Conservation (phyloP, 2,113 vertebrate genomes). For the Fulica atra region DNA sequence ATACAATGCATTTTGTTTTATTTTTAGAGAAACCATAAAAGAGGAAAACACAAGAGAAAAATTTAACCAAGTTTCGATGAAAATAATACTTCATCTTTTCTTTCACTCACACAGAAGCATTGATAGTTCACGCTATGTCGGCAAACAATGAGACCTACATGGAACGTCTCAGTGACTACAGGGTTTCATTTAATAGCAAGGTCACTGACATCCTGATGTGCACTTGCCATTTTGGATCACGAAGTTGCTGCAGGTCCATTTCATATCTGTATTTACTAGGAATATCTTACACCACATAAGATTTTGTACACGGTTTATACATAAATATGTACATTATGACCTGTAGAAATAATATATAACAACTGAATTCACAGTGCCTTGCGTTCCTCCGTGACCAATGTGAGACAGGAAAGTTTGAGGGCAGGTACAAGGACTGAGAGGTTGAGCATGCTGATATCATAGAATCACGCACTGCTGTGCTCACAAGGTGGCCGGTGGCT, state of each 20-base stretch:
- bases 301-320: not conserved
- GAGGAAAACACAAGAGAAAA: not conserved
- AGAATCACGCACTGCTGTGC: not conserved
- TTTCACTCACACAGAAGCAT: not conserved
- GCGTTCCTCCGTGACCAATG: not conserved
- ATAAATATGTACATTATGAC: not conserved
- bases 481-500: not conserved
- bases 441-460: not conserved
- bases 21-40: not conserved
- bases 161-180: not conserved
- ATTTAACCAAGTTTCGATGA: not conserved
- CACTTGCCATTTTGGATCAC: not conserved
- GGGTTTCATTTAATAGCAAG: not conserved
- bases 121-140: not conserved
- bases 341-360: not conserved
- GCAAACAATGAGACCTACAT: not conserved
- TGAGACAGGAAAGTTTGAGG: not conserved
- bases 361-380: not conserved
- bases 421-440: not conserved
- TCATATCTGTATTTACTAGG: not conserved
- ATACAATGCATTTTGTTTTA: not conserved
- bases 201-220: not conserved
- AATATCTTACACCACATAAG: not conserved
- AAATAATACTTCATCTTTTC: not conserved
- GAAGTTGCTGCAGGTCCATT: rapidly evolving